Conservation (phyloP, 2,113 vertebrate genomes). For the Heptranchias perlo region DNA sequence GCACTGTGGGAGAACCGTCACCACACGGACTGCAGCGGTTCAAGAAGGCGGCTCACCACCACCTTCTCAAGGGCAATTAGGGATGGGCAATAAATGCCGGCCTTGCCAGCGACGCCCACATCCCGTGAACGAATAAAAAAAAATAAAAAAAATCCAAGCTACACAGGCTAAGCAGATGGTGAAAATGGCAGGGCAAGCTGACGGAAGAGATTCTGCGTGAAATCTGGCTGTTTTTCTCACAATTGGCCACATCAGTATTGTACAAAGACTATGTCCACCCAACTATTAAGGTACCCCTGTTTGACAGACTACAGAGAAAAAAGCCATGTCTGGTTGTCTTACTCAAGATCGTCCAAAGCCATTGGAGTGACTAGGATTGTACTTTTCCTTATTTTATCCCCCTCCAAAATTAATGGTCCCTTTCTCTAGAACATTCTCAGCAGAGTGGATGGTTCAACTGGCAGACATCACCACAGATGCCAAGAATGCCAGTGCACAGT, state of each 20-base stretch:
- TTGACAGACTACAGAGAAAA: neutral
- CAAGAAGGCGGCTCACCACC: no score
- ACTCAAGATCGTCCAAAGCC: neutral
- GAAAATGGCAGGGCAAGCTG: neutral
- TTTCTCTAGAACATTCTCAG: neutral
- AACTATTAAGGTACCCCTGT: neutral
- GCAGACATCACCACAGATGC: neutral
- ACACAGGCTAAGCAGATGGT: conserved; percentile 14
- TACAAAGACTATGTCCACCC: neutral
- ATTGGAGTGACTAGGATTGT: neutral
- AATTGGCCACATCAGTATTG: neutral
- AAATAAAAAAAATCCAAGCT: no score
- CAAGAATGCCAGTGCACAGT: neutral
- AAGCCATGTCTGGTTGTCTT: neutral
- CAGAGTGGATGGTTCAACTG: neutral
- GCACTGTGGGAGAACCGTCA: no score
- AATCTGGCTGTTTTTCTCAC: neutral
- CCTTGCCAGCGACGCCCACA: no score
- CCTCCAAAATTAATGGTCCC: neutral
- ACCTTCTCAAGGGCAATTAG: no score
- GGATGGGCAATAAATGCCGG: no score
- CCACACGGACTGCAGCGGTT: no score
- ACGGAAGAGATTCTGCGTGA: neutral
- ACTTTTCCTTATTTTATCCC: neutral
- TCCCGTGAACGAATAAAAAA: no score